Evolutionary conservation across 1,140 invertebrate species (phyloP), one percentile per base, ranked within the genome.

Genomic region (Uloborus diversus): DNA sequence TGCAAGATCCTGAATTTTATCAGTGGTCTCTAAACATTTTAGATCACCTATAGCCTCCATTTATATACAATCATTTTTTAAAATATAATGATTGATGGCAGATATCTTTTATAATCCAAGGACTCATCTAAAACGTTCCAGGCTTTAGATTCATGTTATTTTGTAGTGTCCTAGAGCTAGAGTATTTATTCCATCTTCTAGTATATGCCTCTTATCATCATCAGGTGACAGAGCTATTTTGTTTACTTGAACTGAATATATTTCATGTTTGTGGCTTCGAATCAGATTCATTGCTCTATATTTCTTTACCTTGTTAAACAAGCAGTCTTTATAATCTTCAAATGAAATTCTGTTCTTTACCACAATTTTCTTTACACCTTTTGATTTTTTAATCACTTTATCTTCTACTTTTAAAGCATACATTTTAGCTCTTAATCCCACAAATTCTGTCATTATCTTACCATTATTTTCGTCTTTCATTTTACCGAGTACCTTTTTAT

Each of bases 381-480:
- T 84, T 9, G 56, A 66, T 61, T 80, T 81, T 61, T 81, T 69
- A 27, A 27, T 51, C 13, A 1, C 13, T 61, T 70, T 85, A 85
- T 80, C 68, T n/a, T 82, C 33, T 61, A 82, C 53, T 80, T 70
- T 82, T 28, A 83, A 81, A 11, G 83, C 73, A 82, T 88, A 88
- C 82, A 87, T 85, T 84, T 89, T 89, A 13, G 85, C 79, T 70
- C 84, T 82, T 56, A 88, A 70, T 7, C 86, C 86, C 61, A 87
- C 66, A 85, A 86, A 88, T 82, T 86, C 84, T 5, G 51, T 79
- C 61, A 89, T 85, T 49, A 85, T 83, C 69, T 75, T 76, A 7
- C 86, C 86, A 73, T 84, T 85, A 27, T 83, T 83, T 83, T 89
- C 88, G 85, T 88, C 87, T 84, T 88, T 89, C 81, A 89, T 86